Evolutionary conservation across 2,113 vertebrate genomes (phyloP).

Genomic region (Epinephelus moara): DNA sequence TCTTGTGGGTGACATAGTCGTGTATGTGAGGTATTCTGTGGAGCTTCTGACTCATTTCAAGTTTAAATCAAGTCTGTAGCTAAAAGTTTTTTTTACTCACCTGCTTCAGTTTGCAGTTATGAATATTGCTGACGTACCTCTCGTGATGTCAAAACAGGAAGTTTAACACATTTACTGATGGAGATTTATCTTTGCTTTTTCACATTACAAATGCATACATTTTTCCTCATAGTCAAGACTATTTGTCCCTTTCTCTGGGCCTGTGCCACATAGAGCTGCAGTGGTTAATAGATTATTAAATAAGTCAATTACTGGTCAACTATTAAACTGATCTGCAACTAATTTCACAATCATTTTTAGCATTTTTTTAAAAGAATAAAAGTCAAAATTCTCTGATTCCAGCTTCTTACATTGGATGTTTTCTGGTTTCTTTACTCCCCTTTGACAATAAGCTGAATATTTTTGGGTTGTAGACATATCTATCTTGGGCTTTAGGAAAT

Average conservation of each 20-base stretch:
- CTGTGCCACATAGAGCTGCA: neutral
- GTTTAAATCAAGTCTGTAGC: neutral
- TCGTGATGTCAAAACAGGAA: neutral
- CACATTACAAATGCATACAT: neutral
- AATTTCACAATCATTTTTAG: no score
- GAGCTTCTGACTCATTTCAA: neutral
- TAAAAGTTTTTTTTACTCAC: neutral
- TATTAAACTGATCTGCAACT: no score
- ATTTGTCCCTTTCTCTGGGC: neutral
- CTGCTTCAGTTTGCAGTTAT: neutral
- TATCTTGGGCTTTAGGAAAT: no score
- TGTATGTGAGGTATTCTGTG: neutral
- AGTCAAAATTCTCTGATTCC: no score
- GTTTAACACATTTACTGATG: slow-evolving; percentile 5
- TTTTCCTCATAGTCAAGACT: neutral
- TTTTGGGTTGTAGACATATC: no score
- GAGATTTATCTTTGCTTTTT: neutral
- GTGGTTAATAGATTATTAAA: no score
- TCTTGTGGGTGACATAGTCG: neutral
- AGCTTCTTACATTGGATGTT: no score
- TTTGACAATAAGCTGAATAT: no score
- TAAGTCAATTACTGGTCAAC: no score
- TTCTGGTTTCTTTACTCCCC: no score
- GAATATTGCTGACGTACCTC: neutral
- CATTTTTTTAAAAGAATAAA: no score